A percentile compares a stretch with the other conserved stretches of the same genome.
Evolutionary conservation across 2,113 vertebrate genomes (phyloP).

Genomic region (Daubentonia madagascariensis): DNA sequence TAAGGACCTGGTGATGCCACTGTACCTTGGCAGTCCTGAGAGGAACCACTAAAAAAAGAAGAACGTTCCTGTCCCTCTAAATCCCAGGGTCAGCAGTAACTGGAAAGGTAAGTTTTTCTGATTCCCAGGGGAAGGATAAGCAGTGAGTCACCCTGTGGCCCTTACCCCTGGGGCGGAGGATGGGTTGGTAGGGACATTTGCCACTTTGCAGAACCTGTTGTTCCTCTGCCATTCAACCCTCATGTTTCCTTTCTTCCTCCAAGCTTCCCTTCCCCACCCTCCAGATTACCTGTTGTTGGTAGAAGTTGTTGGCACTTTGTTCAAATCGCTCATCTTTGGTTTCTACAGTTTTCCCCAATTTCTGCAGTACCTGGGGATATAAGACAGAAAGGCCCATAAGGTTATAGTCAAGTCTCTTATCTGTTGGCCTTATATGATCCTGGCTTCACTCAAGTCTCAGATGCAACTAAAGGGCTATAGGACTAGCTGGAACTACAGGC

Average conservation of each 20-base stretch:
- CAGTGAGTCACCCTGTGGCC: neutral
- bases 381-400: neutral
- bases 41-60: neutral
- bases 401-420: neutral
- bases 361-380: slow-evolving; percentile 91
- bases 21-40: neutral
- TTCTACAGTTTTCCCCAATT: slow-evolving; percentile 92
- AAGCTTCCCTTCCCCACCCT: neutral
- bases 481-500: neutral
- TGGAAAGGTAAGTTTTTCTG: neutral
- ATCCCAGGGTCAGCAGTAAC: neutral
- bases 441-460: neutral
- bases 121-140: neutral
- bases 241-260: neutral
- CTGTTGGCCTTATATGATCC: neutral
- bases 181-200: neutral
- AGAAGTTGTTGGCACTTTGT: slow-evolving; percentile 84
- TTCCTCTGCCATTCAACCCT: neutral
- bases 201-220: neutral
- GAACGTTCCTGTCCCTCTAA: neutral
- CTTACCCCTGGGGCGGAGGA: neutral
- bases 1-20: neutral
- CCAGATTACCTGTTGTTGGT: slow-evolving; percentile 91
- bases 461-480: neutral
- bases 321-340: slow-evolving; percentile 95